Percentiles rank a stretch among this genome's conserved stretches.
Evolutionary conservation across 2,797 vertebrate genomes (phyloP).

Genomic region (Coregonus suidteri): DNA sequence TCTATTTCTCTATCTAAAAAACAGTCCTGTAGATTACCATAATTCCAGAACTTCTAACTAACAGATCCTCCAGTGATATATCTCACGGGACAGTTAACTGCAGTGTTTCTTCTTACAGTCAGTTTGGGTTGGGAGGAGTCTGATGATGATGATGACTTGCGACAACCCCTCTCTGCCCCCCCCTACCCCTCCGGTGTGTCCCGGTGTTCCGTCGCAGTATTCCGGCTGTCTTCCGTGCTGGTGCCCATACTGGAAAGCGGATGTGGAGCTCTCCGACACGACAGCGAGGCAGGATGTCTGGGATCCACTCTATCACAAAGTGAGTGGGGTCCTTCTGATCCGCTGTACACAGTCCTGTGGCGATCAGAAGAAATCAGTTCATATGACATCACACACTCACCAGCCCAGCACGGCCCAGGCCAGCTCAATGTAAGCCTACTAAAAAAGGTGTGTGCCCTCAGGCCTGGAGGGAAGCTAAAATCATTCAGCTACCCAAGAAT

Average conservation of each 20-base stretch:
- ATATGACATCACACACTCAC: too few relatives aligned
- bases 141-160: slow-evolving; percentile 10
- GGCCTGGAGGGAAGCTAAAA: too few relatives aligned
- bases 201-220: slow-evolving; percentile 52
- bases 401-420: not conserved
- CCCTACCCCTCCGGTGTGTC: not conserved
- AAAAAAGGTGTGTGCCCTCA: too few relatives aligned
- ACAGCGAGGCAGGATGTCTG: slow-evolving; percentile 84
- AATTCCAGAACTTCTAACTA: too few relatives aligned
- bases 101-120: too few relatives aligned
- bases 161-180: slow-evolving; percentile 27
- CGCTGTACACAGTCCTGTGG: slow-evolving; percentile 48
- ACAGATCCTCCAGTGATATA: too few relatives aligned
- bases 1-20: not conserved
- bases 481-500: too few relatives aligned
- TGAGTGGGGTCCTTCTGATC: slow-evolving; percentile 84
- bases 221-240: slow-evolving; percentile 80
- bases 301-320: slow-evolving; percentile 86
- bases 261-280: slow-evolving; percentile 87
- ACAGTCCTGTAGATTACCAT: not conserved
- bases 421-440: too few relatives aligned
- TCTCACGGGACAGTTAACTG: too few relatives aligned
- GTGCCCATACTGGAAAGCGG: slow-evolving; percentile 88
- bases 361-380: not conserved
- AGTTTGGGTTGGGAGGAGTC: slow-evolving; percentile 41